A percentile compares a stretch with the other conserved stretches of the same genome.
Conservation (phyloP, 2,113 vertebrate genomes). For the Leucoraja erinaceus region DNA sequence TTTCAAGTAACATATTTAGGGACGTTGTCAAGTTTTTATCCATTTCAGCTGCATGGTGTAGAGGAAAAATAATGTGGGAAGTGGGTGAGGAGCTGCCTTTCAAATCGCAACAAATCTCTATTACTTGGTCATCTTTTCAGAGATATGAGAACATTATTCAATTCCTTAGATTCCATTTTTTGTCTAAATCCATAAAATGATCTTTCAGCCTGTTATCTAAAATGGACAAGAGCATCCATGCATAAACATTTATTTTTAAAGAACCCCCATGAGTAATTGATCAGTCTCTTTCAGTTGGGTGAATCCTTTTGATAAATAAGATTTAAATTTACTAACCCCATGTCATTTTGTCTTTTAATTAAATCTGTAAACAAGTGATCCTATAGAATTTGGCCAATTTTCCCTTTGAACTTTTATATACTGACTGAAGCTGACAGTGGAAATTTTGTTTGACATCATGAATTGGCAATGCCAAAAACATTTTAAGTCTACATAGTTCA, state of each 20-base stretch:
- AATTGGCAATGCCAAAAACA: not conserved
- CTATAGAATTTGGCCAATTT: not conserved
- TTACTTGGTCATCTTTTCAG: not conserved
- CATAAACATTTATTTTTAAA: not conserved
- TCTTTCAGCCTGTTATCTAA: not conserved
- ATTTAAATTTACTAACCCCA: not conserved
- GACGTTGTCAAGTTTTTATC: not conserved
- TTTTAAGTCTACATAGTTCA: not conserved
- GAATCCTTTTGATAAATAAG: not conserved
- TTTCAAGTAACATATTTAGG: not conserved
- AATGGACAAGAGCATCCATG: not conserved
- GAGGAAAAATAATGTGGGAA: not conserved
- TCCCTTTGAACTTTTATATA: not conserved
- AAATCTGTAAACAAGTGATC: not conserved
- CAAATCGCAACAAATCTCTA: not conserved
- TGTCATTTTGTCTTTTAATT: not conserved
- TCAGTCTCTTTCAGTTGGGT: not conserved
- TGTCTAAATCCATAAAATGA: not conserved
- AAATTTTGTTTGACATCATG: not conserved
- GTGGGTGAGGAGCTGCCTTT: not conserved
- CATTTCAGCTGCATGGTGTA: not conserved
- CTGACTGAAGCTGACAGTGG: not conserved
- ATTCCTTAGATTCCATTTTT: not conserved
- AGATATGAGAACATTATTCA: not conserved
- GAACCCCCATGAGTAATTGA: not conserved